Percentiles rank a stretch among this genome's conserved stretches.
Conservation (phyloP, 2,797 vertebrate genomes). For the Rhabdophis nuchalis region DNA sequence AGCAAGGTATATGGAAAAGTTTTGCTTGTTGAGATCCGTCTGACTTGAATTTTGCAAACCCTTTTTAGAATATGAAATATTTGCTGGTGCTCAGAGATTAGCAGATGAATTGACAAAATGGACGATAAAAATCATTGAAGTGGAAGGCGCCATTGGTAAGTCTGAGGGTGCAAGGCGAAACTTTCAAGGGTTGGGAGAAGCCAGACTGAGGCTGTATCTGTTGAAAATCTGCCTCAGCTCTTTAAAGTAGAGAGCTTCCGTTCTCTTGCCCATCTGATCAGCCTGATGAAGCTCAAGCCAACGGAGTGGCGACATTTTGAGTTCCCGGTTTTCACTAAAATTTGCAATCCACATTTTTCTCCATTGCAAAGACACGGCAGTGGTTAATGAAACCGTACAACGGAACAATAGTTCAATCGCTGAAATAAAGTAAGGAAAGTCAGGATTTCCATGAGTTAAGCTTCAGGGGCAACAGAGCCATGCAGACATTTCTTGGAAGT, state of each 20-base stretch:
- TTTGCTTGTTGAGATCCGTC: not conserved
- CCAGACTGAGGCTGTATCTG: not conserved
- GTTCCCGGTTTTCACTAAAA: no score
- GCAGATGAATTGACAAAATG: not conserved
- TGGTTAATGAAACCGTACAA: not conserved
- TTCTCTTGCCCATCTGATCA: not conserved
- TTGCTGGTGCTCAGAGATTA: not conserved
- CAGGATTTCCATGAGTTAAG: no score
- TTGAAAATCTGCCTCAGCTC: not conserved
- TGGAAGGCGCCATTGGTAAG: not conserved
- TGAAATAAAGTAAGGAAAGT: no score
- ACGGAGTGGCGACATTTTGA: no score
- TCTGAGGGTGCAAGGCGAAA: not conserved
- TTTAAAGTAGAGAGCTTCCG: not conserved
- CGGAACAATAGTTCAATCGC: no score
- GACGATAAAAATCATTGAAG: not conserved
- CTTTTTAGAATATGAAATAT: not conserved
- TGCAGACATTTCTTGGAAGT: not conserved
- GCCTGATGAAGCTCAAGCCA: no score
- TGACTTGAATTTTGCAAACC: not conserved
- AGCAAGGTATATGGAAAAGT: not conserved
- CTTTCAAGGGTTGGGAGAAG: not conserved
- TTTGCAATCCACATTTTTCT: no score
- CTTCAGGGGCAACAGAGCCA: no score
- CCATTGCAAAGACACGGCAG: no score